phyloP scores from a whole-genome alignment of 2,888 invertebrate species.

The Bellardia pandia region DNA sequence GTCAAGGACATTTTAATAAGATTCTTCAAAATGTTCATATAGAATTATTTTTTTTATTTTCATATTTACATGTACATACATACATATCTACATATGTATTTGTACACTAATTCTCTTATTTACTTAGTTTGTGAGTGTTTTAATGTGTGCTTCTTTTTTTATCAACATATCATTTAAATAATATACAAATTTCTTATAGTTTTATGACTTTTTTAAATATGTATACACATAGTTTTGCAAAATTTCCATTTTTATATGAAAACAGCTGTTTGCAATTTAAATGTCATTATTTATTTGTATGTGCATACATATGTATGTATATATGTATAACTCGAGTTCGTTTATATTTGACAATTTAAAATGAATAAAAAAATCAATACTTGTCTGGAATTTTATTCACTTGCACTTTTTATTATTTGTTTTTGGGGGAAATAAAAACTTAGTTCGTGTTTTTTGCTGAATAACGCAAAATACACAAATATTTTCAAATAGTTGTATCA shows the following conservation, averaged over 20 bases:
- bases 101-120: neutral
- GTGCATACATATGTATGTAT: neutral
- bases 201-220: neutral
- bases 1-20: slow-evolving; percentile 70
- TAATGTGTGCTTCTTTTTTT: slow-evolving; percentile 1
- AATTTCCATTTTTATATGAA: slow-evolving; percentile 13
- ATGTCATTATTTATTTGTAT: neutral
- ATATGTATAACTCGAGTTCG: neutral
- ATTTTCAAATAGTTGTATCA: neutral
- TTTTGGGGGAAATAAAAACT: neutral
- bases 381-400: slow-evolving; percentile 43
- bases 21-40: slow-evolving; percentile 27
- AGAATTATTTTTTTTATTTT: neutral
- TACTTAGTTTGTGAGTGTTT: neutral
- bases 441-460: neutral
- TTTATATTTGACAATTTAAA: slow-evolving; percentile 34
- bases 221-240: neutral
- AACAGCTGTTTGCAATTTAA: slow-evolving; percentile 25
- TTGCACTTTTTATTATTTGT: slow-evolving; percentile 7
- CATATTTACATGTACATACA: neutral
- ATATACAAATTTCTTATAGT: neutral
- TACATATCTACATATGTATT: neutral
- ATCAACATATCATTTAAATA: neutral
- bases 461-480: neutral
- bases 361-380: slow-evolving; percentile 44